Base-by-base conservation (phyloP, 2,113 vertebrate species). In the Perognathus longimembris region DNA sequence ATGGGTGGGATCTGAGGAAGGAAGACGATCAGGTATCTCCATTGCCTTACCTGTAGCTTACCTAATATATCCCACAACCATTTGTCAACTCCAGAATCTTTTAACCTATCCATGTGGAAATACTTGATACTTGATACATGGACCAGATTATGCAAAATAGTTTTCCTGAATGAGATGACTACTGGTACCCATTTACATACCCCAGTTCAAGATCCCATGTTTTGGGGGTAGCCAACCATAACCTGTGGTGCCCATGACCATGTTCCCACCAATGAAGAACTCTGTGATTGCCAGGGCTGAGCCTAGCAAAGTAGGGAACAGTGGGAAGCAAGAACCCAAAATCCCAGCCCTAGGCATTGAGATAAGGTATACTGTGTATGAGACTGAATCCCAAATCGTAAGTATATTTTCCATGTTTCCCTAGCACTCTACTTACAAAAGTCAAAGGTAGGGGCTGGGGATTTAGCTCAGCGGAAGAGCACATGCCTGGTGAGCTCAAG, bases 211-310 rank as follows among this genome's bases (percentile, higher is more conserved):
- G 10, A 66, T 34, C 1, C 21, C 12, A 66, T 1, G 4, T 21
- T 18, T 12, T 7, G 70, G 2, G 3, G 34, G 1, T 9, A 64
- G 8, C 30, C 57, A 66, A 21, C 17, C 10, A 3, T n/a, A 10
- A 14, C 26, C 24, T 5, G 11, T 34, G 50, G 5, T 11, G 14
- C 4, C 12, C 5, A 20, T 26, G 22, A 8, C 5, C 7, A 6
- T 32, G 9, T 21, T 32, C 12, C 34, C 32, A 3, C 3, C 34
- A 85, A 7, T 24, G 32, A 15, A 0, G 0, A 85, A 0, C 0
- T 1, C 50, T 54, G 15, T 18, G 50, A 54, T 54, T 54, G 14
- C 50, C 50, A 54, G 17, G 14, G 14, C 50, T 54, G 50, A 54
- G 50, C 6, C 34, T 6, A 42, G 14, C 26, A 12, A 66, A 11